Percentiles rank a stretch among this genome's conserved stretches.
Evolutionary conservation across 1,140 invertebrate genomes (phyloP).

Genomic region (Ditylenchus dipsaci): DNA sequence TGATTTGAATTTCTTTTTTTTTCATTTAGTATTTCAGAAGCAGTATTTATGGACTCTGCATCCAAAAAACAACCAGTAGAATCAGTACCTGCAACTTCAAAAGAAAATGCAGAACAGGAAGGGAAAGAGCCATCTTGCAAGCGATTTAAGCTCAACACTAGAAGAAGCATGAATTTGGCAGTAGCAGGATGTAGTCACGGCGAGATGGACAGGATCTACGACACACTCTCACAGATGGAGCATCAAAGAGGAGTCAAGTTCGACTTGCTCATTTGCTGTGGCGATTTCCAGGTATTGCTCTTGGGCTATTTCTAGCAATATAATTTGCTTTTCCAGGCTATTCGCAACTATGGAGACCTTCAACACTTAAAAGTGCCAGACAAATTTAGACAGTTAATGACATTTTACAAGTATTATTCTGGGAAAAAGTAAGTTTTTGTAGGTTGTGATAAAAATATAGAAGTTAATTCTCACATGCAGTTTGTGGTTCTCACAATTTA

Average conservation of each 20-base stretch:
- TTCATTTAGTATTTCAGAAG: no score
- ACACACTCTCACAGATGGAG: constrained; percentile 66
- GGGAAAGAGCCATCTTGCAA: no score
- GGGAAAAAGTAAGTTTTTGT: constrained; percentile 69
- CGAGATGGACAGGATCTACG: constrained; percentile 89
- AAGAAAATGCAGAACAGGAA: no score
- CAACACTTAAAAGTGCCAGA: constrained; percentile 86
- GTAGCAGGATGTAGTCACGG: constrained; percentile 96
- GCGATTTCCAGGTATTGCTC: constrained; percentile 72
- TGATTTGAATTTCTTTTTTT: no score
- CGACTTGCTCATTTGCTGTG: constrained; percentile 89
- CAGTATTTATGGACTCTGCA: no score
- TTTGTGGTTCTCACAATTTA: no score
- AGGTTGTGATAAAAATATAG: constrained; percentile 12
- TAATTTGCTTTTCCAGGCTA: constrained; percentile 40
- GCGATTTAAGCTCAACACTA: not conserved
- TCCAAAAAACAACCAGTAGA: not conserved
- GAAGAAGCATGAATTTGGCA: constrained; percentile 65
- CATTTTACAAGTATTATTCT: constrained; percentile 93
- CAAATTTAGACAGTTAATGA: constrained; percentile 83
- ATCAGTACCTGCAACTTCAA: no score
- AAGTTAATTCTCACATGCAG: no score
- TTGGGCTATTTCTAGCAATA: constrained; percentile 12
- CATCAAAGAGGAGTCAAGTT: constrained; percentile 67
- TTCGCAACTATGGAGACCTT: constrained; percentile 65